Percentiles rank a stretch among this genome's conserved stretches.
These are phyloP conservation scores for Zeuzera pyrina DNA, from an alignment of 2,888 invertebrate species.

Conservation along the genomic window DNA sequence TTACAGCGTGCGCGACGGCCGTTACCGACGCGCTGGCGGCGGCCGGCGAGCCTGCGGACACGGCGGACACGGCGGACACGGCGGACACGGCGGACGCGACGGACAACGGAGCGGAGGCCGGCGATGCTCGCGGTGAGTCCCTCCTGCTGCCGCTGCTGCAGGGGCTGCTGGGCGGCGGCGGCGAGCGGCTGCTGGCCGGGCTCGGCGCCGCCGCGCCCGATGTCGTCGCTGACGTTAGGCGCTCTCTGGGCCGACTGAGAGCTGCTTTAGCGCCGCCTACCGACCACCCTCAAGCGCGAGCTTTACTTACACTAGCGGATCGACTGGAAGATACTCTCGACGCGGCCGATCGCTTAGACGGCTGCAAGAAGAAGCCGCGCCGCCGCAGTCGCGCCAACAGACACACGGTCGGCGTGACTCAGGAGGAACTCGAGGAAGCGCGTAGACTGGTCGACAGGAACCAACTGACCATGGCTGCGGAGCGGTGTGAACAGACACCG, in stretches of 20 bases:
- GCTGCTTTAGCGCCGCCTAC: constrained; percentile 77
- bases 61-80: constrained; percentile 48
- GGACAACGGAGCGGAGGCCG: constrained; percentile 24
- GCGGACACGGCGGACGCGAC: constrained; percentile 48
- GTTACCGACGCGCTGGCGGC: constrained; percentile 60
- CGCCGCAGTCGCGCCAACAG: constrained; percentile 77
- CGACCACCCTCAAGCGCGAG: constrained; percentile 66
- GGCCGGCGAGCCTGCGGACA: constrained; percentile 36
- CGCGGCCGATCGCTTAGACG: constrained; percentile 50
- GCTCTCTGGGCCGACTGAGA: constrained; percentile 82
- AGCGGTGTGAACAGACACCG: constrained; percentile 27
- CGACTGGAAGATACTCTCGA: constrained; percentile 76
- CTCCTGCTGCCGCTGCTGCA: constrained; percentile 79
- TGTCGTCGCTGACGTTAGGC: constrained; percentile 83
- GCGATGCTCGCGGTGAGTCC: constrained; percentile 80
- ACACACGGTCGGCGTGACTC: constrained; percentile 88
- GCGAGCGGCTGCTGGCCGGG: constrained; percentile 50
- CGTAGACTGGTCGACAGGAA: constrained; percentile 78
- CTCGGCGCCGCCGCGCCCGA: constrained; percentile 71
- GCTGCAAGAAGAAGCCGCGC: constrained; percentile 54
- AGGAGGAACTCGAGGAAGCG: constrained; percentile 85
- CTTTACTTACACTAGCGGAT: constrained; percentile 79
- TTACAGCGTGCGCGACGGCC: constrained; percentile 57
- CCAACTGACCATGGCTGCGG: constrained; percentile 34
- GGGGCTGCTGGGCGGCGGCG: constrained; percentile 74